Percentiles rank a stretch among this genome's conserved stretches.
phyloP scores from a whole-genome alignment of 2,113 vertebrate genomes.

The Prinia subflava region DNA sequence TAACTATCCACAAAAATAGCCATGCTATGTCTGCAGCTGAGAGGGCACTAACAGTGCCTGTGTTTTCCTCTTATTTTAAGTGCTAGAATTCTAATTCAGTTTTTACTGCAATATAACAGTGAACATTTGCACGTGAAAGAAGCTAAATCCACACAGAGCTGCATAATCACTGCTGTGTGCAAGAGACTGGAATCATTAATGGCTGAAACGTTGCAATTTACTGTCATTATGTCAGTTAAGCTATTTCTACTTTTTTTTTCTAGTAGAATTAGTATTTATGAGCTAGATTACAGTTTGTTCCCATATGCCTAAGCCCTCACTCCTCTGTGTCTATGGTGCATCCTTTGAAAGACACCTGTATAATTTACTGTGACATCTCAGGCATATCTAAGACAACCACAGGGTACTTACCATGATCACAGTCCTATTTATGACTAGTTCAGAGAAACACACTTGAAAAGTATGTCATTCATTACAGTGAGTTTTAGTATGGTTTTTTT shows the following conservation, averaged over 20 bases:
- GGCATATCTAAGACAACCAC: neutral
- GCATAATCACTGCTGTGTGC: neutral
- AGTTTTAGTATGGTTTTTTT: neutral
- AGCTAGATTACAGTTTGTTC: neutral
- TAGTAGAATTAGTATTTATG: neutral
- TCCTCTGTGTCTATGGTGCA: neutral
- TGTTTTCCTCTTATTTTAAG: neutral
- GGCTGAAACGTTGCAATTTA: neutral
- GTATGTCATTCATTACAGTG: neutral
- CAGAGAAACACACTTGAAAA: neutral
- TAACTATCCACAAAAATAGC: neutral
- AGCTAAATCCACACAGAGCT: neutral
- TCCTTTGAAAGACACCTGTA: neutral
- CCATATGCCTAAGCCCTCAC: neutral
- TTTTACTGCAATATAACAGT: neutral
- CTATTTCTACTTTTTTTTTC: neutral
- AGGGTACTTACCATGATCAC: neutral
- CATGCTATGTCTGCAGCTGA: neutral
- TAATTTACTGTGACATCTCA: neutral
- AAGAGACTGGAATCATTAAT: neutral
- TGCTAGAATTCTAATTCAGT: neutral
- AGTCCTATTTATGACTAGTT: neutral
- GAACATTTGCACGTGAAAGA: neutral
- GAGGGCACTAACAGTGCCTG: neutral
- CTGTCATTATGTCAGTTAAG: neutral